phyloP scores from a whole-genome alignment of 2,113 vertebrate genomes.

The Pteropus alecto region DNA sequence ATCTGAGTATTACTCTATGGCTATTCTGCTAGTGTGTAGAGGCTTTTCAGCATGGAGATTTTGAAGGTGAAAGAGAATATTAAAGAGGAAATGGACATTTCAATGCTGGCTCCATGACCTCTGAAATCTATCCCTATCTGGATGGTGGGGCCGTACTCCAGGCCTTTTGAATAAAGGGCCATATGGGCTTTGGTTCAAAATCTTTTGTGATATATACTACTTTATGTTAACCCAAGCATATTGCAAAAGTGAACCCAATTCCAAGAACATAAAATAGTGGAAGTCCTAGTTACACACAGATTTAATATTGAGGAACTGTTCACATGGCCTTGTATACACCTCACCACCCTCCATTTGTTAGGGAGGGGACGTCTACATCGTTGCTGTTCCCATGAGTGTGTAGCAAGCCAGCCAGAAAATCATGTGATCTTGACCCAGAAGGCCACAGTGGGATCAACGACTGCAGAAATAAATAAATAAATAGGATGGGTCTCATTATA shows the following conservation, averaged over 20 bases:
- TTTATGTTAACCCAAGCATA: background rate
- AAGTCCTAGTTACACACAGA: background rate
- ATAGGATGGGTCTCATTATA: background rate
- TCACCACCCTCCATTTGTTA: background rate
- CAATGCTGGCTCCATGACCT: background rate
- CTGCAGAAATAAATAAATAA: background rate
- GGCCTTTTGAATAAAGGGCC: background rate
- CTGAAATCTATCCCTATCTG: background rate
- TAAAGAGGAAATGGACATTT: background rate
- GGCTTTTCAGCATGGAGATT: background rate
- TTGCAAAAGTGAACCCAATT: background rate
- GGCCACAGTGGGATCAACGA: background rate
- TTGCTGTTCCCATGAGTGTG: background rate
- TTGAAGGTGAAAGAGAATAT: background rate
- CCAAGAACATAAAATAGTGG: constrained; percentile 10
- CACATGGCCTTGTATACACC: background rate
- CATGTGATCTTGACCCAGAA: background rate
- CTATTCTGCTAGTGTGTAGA: background rate
- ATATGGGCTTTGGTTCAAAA: background rate
- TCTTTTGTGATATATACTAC: background rate
- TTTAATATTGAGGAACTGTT: background rate
- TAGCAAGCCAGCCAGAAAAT: background rate
- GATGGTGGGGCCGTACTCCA: background rate
- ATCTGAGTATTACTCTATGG: background rate
- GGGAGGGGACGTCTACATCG: background rate